These are phyloP conservation scores for Acrocyrtus sp. DNA, from an alignment of 2,888 invertebrate species.

Conservation along the genomic window DNA sequence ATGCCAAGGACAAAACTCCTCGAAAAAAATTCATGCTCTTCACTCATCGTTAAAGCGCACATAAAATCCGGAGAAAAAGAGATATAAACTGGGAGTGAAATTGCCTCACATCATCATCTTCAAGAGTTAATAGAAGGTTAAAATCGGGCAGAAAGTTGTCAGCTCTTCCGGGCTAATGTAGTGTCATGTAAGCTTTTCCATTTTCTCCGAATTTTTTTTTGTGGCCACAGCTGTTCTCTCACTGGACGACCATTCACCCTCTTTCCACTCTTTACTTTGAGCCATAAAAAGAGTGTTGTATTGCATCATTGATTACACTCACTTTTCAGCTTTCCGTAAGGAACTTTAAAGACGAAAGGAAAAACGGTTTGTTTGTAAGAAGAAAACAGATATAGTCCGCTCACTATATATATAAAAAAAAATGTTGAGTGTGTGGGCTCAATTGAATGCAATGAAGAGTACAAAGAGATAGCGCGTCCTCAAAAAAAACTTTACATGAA, in stretches of 20 bases:
- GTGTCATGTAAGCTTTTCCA: conserved; percentile 27
- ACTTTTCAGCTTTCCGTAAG: background rate
- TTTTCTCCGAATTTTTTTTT: conserved; percentile 17
- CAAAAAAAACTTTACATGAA: background rate
- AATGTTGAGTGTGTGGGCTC: background rate
- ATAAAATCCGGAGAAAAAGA: conserved; percentile 17
- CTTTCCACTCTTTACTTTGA: background rate
- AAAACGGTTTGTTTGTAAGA: background rate
- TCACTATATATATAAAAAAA: background rate
- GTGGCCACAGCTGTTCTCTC: conserved; percentile 17
- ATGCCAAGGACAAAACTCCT: conserved; percentile 14
- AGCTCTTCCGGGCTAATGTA: conserved; percentile 43
- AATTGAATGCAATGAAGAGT: conserved; percentile 28
- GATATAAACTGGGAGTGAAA: conserved; percentile 21
- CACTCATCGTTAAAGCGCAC: conserved; percentile 10
- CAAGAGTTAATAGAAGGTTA: conserved; percentile 29
- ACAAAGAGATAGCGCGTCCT: background rate
- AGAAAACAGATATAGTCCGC: conserved; percentile 6
- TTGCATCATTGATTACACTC: conserved; percentile 31
- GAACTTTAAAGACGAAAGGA: background rate
- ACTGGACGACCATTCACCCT: conserved; percentile 11
- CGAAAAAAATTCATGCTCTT: too few relatives aligned
- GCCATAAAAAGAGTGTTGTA: conserved; percentile 1
- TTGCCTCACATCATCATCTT: conserved; percentile 43
- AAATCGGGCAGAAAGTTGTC: conserved; percentile 25